Percentiles rank a stretch among this genome's conserved stretches.
phyloP scores from a whole-genome alignment of 2,888 invertebrate species.

The Mesochorus sp. region DNA sequence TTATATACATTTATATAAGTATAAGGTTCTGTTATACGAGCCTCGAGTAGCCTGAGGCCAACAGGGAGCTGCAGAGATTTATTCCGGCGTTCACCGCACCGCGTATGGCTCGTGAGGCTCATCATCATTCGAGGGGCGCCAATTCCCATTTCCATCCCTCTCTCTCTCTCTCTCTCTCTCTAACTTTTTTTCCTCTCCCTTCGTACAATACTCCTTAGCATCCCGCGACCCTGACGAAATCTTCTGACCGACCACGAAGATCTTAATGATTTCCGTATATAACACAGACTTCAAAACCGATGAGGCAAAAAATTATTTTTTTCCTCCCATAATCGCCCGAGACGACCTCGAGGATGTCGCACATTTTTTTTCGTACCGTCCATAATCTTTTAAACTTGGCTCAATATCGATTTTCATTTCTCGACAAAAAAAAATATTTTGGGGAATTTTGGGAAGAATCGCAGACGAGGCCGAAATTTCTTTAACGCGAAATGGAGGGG shows the following conservation, averaged over 20 bases:
- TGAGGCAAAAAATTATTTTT: not conserved
- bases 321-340: conserved; percentile 12
- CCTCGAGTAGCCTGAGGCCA: conserved; percentile 69
- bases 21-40: not conserved
- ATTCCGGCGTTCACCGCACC: conserved; percentile 76
- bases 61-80: conserved; percentile 81
- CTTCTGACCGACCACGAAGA: conserved; percentile 60
- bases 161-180: conserved; percentile 51
- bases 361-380: no score
- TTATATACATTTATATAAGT: not conserved
- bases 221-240: conserved; percentile 64
- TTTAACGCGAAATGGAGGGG: conserved; percentile 37
- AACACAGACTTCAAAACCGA: conserved; percentile 55
- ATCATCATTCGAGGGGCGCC: conserved; percentile 66
- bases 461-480: not conserved
- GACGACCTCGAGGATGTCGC: not conserved
- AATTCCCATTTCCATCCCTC: conserved; percentile 62
- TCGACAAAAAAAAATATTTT: not conserved
- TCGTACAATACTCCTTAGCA: conserved; percentile 2
- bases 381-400: no score
- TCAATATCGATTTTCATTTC: not conserved
- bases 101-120: conserved; percentile 66
- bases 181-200: conserved; percentile 50
- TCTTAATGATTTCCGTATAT: conserved; percentile 78
- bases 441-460: conserved; percentile 21